Conservation (phyloP, 1,140 invertebrate genomes). For the Drosophila bifasciata region DNA sequence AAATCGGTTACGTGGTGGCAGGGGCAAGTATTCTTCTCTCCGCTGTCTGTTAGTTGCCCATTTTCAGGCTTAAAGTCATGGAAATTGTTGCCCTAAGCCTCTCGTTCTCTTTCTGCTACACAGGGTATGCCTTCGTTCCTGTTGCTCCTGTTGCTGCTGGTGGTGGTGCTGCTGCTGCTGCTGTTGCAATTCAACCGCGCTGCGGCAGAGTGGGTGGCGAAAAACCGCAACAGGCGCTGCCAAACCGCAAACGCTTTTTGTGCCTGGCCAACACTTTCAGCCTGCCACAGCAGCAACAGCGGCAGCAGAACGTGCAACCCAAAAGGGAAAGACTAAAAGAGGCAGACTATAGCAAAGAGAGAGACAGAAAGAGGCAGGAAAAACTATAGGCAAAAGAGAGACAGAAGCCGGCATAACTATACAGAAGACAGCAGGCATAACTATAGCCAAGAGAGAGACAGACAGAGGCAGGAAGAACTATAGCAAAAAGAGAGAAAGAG, state of each 20-base stretch:
- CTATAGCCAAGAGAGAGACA: neutral
- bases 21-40: too few relatives aligned
- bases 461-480: neutral
- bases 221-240: conserved; percentile 57
- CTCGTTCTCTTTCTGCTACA: neutral
- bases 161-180: conserved; percentile 24
- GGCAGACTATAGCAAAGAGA: neutral
- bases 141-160: conserved; percentile 26
- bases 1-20: too few relatives aligned
- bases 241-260: conserved; percentile 66
- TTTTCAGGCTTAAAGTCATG: neutral
- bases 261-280: conserved; percentile 42
- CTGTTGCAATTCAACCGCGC: conserved; percentile 34
- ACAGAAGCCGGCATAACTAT: too few relatives aligned
- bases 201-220: conserved; percentile 10
- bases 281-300: conserved; percentile 12
- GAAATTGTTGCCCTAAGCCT: too few relatives aligned
- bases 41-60: too few relatives aligned
- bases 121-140: conserved; percentile 19
- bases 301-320: too few relatives aligned
- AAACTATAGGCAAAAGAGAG: too few relatives aligned
- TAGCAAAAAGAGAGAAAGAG: too few relatives aligned
- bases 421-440: too few relatives aligned
- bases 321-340: neutral
- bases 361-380: neutral